phyloP scores from a whole-genome alignment of 1,140 invertebrate genomes.

The Microplitis demolitor region DNA sequence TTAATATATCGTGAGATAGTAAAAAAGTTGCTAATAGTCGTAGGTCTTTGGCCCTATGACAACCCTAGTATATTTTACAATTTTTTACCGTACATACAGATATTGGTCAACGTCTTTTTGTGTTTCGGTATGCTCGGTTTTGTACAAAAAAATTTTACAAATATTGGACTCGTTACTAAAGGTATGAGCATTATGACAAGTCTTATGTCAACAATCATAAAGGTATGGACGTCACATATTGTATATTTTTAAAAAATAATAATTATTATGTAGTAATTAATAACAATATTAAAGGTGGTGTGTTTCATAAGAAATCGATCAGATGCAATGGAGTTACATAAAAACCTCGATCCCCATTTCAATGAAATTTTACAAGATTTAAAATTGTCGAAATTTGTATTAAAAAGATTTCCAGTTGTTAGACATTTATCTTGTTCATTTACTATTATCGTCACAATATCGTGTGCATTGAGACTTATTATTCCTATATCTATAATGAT shows the following conservation, averaged over 20 bases:
- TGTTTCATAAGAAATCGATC: background rate
- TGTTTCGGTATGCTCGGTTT: slow-evolving; percentile 21
- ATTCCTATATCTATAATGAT: background rate
- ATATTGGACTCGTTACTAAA: slow-evolving; percentile 33
- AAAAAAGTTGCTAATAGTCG: slow-evolving; percentile 14
- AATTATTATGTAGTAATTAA: background rate
- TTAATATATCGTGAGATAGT: slow-evolving; percentile 15
- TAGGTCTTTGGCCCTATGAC: slow-evolving; percentile 22
- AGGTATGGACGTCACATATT: background rate
- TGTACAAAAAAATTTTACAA: slow-evolving; percentile 23
- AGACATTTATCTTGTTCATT: background rate
- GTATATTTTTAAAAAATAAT: background rate
- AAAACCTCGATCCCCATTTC: background rate
- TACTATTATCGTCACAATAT: background rate
- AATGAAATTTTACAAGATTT: background rate
- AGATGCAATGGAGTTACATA: background rate
- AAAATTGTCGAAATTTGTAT: background rate
- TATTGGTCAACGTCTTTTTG: background rate
- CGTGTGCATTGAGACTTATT: background rate
- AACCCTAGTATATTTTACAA: background rate
- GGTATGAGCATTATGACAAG: slow-evolving; percentile 26
- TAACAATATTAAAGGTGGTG: background rate
- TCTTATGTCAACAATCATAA: slow-evolving; percentile 1
- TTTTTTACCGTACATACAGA: slow-evolving; percentile 5
- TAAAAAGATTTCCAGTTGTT: background rate